A percentile compares a stretch with the other conserved stretches of the same genome.
These are phyloP conservation scores for Upupa epops DNA, from an alignment of 2,113 vertebrate genomes.

Conservation along the genomic window DNA sequence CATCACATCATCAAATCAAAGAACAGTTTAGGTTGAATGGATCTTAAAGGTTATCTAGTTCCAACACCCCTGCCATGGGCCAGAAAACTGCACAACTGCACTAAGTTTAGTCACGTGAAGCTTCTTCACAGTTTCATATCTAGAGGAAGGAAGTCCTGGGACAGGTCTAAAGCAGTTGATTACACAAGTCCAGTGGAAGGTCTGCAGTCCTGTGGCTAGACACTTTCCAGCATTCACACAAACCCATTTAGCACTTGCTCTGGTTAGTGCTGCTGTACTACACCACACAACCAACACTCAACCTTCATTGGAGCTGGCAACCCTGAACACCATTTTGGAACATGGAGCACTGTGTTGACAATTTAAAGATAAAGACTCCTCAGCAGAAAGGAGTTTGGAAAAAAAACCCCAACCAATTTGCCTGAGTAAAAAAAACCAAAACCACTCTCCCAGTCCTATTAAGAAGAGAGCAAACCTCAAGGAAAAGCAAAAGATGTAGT, in stretches of 20 bases:
- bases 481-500: not conserved
- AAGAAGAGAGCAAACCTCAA: not conserved
- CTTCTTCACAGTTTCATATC: not conserved
- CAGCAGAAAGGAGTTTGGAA: not conserved
- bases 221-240: not conserved
- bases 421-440: too few relatives aligned
- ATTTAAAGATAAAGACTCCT: not conserved
- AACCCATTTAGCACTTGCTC: not conserved
- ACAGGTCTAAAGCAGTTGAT: not conserved
- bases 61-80: not conserved
- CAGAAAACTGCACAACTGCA: not conserved
- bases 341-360: not conserved
- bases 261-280: not conserved
- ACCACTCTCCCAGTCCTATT: not conserved
- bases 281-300: not conserved
- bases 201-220: not conserved
- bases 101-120: constrained; percentile 16
- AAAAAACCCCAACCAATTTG: too few relatives aligned
- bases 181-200: not conserved
- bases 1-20: too few relatives aligned
- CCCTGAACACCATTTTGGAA: not conserved
- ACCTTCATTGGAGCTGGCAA: not conserved
- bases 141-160: constrained; percentile 36
- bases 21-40: too few relatives aligned
- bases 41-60: too few relatives aligned